phyloP scores from a whole-genome alignment of 2,888 invertebrate species.

The Zaprionus bogoriensis region DNA sequence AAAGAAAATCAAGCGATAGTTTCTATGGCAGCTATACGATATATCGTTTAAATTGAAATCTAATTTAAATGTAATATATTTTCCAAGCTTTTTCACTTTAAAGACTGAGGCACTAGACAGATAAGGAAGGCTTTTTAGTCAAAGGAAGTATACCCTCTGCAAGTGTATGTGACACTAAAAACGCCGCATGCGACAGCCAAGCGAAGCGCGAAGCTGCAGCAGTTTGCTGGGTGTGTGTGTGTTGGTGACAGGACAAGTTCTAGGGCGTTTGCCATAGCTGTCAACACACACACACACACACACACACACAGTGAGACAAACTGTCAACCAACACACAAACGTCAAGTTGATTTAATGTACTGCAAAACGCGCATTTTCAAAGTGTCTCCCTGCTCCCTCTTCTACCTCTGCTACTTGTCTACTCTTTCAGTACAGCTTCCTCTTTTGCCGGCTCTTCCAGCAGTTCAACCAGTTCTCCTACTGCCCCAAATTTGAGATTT shows the following conservation, averaged over 20 bases:
- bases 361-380: slow-evolving; percentile 40
- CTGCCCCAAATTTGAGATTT: slow-evolving; percentile 22
- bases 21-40: too few relatives aligned
- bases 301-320: slow-evolving; percentile 11
- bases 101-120: too few relatives aligned
- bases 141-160: too few relatives aligned
- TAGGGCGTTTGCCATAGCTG: slow-evolving; percentile 40
- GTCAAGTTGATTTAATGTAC: slow-evolving; percentile 41
- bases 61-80: too few relatives aligned
- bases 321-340: neutral
- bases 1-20: neutral
- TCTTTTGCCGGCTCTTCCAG: neutral
- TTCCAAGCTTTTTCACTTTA: too few relatives aligned
- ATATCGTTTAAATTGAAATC: too few relatives aligned
- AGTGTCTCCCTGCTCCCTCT: slow-evolving; percentile 4
- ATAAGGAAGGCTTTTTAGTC: too few relatives aligned
- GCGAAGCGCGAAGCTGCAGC: slow-evolving; percentile 8
- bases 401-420: neutral
- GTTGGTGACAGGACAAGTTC: slow-evolving; percentile 42
- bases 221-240: neutral
- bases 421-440: too few relatives aligned
- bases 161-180: too few relatives aligned
- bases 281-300: slow-evolving; percentile 31
- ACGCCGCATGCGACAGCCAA: slow-evolving; percentile 30
- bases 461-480: too few relatives aligned